phyloP scores from a whole-genome alignment of 2,888 invertebrate genomes.

The Aleiodes leptofemur region DNA sequence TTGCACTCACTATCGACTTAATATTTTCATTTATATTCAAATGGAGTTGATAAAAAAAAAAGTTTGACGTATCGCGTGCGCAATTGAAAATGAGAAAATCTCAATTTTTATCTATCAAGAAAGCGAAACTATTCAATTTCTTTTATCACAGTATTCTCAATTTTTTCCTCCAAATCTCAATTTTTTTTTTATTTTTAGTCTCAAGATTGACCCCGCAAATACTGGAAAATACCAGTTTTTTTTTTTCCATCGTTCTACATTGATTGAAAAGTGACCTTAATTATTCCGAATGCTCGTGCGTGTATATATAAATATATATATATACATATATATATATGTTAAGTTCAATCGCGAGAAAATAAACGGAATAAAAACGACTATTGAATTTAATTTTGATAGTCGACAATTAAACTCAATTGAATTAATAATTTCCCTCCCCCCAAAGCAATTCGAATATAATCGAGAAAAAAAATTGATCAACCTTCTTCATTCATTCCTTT shows the following conservation, averaged over 20 bases:
- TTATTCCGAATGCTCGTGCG: conserved; percentile 54
- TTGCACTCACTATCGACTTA: too few relatives aligned
- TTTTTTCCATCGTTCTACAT: conserved; percentile 54
- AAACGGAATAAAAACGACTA: not conserved
- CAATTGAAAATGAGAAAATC: not conserved
- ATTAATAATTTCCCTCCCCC: conserved; percentile 17
- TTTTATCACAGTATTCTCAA: not conserved
- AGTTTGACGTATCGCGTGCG: too few relatives aligned
- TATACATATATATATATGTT: too few relatives aligned
- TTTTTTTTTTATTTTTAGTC: not conserved
- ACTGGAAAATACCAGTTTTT: conserved; percentile 20
- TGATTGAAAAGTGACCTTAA: conserved; percentile 66
- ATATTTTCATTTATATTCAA: too few relatives aligned
- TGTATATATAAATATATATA: too few relatives aligned
- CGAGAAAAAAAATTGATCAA: conserved; percentile 9
- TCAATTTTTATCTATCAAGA: conserved; percentile 9
- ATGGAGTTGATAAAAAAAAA: too few relatives aligned
- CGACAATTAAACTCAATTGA: conserved; percentile 10
- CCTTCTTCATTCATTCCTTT: not conserved
- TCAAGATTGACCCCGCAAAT: not conserved
- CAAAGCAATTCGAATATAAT: not conserved
- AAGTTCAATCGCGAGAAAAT: not conserved
- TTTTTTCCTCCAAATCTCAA: too few relatives aligned
- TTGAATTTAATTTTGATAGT: conserved; percentile 9
- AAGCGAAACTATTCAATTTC: conserved; percentile 22